phyloP scores from a whole-genome alignment of 92 coral and sea anemone genomes.

The Epizoanthus scotinus region DNA sequence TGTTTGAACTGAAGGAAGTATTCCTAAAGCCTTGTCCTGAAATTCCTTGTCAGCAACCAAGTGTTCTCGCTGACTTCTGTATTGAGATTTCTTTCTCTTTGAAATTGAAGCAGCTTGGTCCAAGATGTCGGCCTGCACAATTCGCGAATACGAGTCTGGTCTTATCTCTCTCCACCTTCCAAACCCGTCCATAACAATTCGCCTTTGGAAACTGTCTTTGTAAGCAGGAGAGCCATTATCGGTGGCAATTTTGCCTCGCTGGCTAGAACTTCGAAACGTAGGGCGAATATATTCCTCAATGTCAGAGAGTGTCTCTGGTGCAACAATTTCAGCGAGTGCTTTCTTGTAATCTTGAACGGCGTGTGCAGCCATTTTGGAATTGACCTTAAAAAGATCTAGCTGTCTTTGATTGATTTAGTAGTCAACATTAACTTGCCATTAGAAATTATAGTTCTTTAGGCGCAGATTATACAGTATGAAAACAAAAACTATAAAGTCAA shows the following conservation, averaged over 20 bases:
- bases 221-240: background rate
- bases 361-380: constrained; percentile 38
- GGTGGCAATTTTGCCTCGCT: background rate
- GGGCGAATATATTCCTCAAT: constrained; percentile 83
- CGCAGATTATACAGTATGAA: background rate
- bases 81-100: background rate
- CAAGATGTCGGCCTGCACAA: constrained; percentile 4
- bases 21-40: constrained; percentile 24
- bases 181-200: constrained; percentile 90
- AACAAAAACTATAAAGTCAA: background rate
- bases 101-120: background rate
- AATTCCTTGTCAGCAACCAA: constrained; percentile 8
- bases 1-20: constrained; percentile 10
- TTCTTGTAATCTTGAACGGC: constrained; percentile 30
- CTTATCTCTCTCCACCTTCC: constrained; percentile 94
- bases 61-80: background rate
- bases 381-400: constrained; percentile 5
- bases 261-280: constrained; percentile 49
- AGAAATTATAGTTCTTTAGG: background rate
- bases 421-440: background rate
- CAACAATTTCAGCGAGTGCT: constrained; percentile 74
- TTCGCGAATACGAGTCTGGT: constrained; percentile 37
- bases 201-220: constrained; percentile 44
- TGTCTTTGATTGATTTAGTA: background rate
- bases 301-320: constrained; percentile 72